Evolutionary conservation across 2,113 vertebrate species (phyloP).

Genomic region (Polypterus bichir): DNA sequence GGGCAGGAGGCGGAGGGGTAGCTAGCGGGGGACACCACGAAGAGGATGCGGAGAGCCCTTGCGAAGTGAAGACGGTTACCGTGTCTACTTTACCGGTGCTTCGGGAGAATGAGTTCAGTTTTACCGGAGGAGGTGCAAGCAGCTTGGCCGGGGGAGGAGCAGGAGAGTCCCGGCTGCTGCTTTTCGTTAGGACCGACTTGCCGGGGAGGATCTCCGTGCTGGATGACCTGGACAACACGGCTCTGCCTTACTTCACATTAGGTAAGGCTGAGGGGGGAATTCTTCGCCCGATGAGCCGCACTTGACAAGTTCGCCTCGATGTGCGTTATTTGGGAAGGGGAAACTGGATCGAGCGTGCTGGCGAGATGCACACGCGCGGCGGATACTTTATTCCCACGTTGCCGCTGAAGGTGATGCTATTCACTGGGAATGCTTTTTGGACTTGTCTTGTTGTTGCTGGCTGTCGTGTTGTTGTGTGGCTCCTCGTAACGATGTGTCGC

Average conservation of each 20-base stretch:
- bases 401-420: too few species aligned
- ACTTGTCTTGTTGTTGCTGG: too few species aligned
- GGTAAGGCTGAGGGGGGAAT: slow-evolving; percentile 49
- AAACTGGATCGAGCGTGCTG: too few species aligned
- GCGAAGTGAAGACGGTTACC: slow-evolving; percentile 79
- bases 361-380: too few species aligned
- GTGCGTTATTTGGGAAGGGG: too few species aligned
- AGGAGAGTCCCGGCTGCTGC: slow-evolving; percentile 77
- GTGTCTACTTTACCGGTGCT: slow-evolving; percentile 88
- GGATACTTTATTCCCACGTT: too few species aligned
- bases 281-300: too few species aligned
- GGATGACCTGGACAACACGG: slow-evolving; percentile 97
- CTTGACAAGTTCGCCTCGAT: too few species aligned
- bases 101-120: slow-evolving; percentile 85
- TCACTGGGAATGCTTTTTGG: too few species aligned
- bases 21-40: slow-evolving; percentile 38
- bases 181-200: slow-evolving; percentile 88
- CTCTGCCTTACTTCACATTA: slow-evolving; percentile 93
- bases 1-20: slow-evolving; percentile 19
- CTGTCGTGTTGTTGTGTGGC: too few species aligned
- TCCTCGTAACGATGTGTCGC: too few species aligned
- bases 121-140: slow-evolving; percentile 61
- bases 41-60: slow-evolving; percentile 44
- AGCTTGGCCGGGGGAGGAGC: slow-evolving; percentile 36
- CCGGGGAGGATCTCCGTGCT: slow-evolving; percentile 85